Conservation (phyloP, 1,140 invertebrate species). For the Drosophila virilis region DNA sequence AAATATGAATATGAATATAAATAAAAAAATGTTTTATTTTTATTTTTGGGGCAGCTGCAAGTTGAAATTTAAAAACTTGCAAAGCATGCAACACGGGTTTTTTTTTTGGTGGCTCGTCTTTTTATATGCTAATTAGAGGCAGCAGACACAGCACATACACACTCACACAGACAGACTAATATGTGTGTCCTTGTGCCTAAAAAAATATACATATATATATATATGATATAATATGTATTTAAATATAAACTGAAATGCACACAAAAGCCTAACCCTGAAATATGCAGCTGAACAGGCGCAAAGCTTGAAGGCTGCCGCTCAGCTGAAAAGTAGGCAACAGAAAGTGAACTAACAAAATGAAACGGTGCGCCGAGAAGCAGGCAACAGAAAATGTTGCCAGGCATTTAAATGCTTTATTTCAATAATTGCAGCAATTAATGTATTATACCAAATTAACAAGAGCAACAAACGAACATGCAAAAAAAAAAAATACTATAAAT, state of each 20-base stretch:
- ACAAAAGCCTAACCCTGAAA: constrained; percentile 56
- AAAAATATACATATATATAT: constrained; percentile 29
- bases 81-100: constrained; percentile 21
- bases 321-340: constrained; percentile 18
- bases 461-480: constrained; percentile 22
- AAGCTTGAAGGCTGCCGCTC: constrained; percentile 35
- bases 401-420: not conserved
- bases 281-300: constrained; percentile 19
- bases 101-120: not conserved
- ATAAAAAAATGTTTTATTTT: constrained; percentile 28
- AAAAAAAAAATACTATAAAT: constrained; percentile 2
- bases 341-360: not conserved
- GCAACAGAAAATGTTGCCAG: constrained; percentile 10
- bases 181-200: constrained; percentile 46
- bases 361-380: constrained; percentile 14
- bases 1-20: constrained; percentile 35
- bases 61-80: constrained; percentile 49
- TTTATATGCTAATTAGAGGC: constrained; percentile 66
- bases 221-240: constrained; percentile 17
- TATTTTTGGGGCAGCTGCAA: constrained; percentile 20
- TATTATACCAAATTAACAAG: constrained; percentile 27
- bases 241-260: constrained; percentile 32
- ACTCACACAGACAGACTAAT: constrained; percentile 12
- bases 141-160: constrained; percentile 32
- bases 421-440: constrained; percentile 27